Base-by-base conservation (phyloP, 2,797 vertebrate species). In the Morus bassanus region DNA sequence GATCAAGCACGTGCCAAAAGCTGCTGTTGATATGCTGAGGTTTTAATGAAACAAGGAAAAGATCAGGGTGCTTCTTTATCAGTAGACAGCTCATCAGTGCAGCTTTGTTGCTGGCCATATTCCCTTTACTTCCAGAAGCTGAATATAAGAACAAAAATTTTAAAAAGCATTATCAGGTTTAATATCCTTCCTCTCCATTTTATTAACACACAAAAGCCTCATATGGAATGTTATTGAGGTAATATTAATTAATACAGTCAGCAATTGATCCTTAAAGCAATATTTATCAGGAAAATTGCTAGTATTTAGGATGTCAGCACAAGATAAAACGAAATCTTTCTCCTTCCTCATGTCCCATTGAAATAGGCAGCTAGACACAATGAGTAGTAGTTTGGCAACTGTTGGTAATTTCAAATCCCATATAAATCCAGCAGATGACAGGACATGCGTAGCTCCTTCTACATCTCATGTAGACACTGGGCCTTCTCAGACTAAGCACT, bases 191-290 rank as follows among this genome's bases (percentile, higher is more conserved):
- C 28, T 81, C 30, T 89, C 39, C 23, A 75, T 81, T 93, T 87
- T 54, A 85, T 76, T 89, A 91, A 89, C 41, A 93, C 10, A 85
- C 17, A 69, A 91, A 93, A 73, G 25, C 43, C 51, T 76, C 33
- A 37, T 45, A 76, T 21, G 21, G n/a, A 95, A 85, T 46, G 18
- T 81, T 84, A 82, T 1, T 88, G 72, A 89, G 45, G 31, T 80
- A 92, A 68, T 67, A 70, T 48, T 90, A 88, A 95, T 93, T 86
- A 89, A 86, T 73, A 24, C 25, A 77, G 50, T 65, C 64, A 81
- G 50, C 17, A 93, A 56, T 7, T 75, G 77, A 91, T 76, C 68
- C 45, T 81, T 61, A 93, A 91, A 89, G 17, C 50, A 94, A 18
- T 68, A 91, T 83, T 65, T 80, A 75, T 70, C 48, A 89, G 70